These are phyloP conservation scores for Peromyscus nudipes DNA, from an alignment of 2,797 vertebrate genomes.

Conservation along the genomic window DNA sequence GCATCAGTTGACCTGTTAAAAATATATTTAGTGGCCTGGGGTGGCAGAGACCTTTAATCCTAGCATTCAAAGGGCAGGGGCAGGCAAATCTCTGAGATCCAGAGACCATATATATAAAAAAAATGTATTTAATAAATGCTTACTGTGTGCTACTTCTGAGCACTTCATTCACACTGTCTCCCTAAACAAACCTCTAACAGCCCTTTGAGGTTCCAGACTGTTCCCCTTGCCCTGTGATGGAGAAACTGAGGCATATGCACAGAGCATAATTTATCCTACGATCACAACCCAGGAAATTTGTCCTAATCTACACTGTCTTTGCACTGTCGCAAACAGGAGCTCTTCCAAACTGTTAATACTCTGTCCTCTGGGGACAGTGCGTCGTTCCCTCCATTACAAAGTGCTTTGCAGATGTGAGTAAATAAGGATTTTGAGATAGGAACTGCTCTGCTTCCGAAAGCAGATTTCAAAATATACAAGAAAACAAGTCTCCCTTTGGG, in stretches of 20 bases:
- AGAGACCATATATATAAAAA: background rate
- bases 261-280: background rate
- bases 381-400: background rate
- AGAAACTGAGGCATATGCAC: constrained; percentile 14
- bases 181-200: constrained; percentile 30
- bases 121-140: constrained; percentile 32
- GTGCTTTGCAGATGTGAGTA: background rate
- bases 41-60: background rate
- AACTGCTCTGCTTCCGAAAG: background rate
- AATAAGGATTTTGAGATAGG: background rate
- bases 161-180: constrained; percentile 16
- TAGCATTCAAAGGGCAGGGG: background rate
- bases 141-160: background rate
- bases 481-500: background rate
- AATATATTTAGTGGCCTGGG: background rate
- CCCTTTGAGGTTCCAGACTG: background rate
- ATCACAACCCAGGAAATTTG: constrained; percentile 1
- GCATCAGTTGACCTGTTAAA: constrained; percentile 35
- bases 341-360: constrained; percentile 21
- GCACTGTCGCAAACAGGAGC: background rate
- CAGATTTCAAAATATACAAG: constrained; percentile 24
- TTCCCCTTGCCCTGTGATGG: background rate
- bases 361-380: background rate
- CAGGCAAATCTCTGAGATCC: background rate
- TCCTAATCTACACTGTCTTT: background rate